A percentile compares a stretch with the other conserved stretches of the same genome.
phyloP scores from a whole-genome alignment of 2,888 invertebrate species.

The Coelogynopora nodosa region DNA sequence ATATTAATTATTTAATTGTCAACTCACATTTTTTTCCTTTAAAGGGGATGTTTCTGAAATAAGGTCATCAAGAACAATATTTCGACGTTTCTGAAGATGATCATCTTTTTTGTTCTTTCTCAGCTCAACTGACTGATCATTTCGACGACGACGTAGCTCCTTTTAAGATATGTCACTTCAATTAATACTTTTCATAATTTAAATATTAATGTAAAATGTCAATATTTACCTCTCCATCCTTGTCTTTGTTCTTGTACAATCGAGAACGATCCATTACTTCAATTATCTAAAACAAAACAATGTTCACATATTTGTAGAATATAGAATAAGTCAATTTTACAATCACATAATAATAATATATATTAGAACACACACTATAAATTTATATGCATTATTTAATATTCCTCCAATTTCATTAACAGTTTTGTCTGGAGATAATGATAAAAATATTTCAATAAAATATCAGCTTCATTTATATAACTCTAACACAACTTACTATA shows the following conservation, averaged over 20 bases:
- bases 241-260: slow-evolving; percentile 57
- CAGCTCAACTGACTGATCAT: slow-evolving; percentile 81
- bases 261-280: slow-evolving; percentile 45
- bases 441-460: no score
- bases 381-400: no score
- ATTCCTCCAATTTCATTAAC: no score
- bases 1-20: not conserved
- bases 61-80: slow-evolving; percentile 69
- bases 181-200: slow-evolving; percentile 1
- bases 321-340: no score
- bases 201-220: no score
- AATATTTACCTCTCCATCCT: slow-evolving; percentile 57
- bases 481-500: no score
- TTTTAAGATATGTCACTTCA: slow-evolving; percentile 56
- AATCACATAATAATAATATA: no score
- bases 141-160: slow-evolving; percentile 83
- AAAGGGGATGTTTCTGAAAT: slow-evolving; percentile 50
- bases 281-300: not conserved
- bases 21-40: slow-evolving; percentile 30
- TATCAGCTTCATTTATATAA: no score
- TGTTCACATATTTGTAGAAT: no score
- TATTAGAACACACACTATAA: no score
- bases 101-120: slow-evolving; percentile 90
- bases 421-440: no score
- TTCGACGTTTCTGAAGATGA: slow-evolving; percentile 82